Conservation (phyloP, 2,797 vertebrate genomes). For the Lagodon rhomboides region DNA sequence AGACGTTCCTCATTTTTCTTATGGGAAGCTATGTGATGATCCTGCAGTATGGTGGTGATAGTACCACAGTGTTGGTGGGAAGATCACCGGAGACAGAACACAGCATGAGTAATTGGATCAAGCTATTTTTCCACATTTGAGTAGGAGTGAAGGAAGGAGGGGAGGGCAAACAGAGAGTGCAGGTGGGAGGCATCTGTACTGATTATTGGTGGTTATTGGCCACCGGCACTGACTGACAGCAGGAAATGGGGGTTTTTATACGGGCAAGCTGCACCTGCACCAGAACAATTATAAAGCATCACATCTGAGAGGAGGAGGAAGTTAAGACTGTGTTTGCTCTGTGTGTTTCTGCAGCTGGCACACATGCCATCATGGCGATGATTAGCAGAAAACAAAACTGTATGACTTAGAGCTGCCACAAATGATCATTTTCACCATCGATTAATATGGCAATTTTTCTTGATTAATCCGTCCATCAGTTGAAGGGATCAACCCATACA, state of each 20-base stretch:
- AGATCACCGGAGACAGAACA: conserved; percentile 41
- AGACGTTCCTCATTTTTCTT: conserved; percentile 19
- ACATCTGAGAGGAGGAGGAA: conserved; percentile 15
- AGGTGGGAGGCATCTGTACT: conserved; percentile 62
- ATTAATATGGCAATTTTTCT: neutral
- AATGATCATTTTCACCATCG: neutral
- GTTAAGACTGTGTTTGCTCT: conserved; percentile 23
- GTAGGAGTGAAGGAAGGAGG: conserved; percentile 50
- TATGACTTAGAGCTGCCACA: neutral
- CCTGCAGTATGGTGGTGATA: conserved; percentile 15
- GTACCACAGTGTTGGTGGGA: conserved; percentile 21
- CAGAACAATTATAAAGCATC: neutral
- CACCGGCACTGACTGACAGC: conserved; percentile 43
- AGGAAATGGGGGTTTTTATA: conserved; percentile 45
- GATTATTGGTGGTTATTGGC: conserved; percentile 62
- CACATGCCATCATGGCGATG: conserved; percentile 2
- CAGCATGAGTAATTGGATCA: conserved; percentile 67
- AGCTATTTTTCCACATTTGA: conserved; percentile 71
- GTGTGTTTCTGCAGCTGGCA: conserved; percentile 1
- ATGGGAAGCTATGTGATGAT: conserved; percentile 5
- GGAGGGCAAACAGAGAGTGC: neutral
- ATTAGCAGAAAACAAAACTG: neutral
- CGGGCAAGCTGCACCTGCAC: conserved; percentile 56
- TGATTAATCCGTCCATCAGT: neutral
- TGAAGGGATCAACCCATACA: no score